Base-by-base conservation (phyloP, 2,113 vertebrate genomes). In the Petaurus breviceps region DNA sequence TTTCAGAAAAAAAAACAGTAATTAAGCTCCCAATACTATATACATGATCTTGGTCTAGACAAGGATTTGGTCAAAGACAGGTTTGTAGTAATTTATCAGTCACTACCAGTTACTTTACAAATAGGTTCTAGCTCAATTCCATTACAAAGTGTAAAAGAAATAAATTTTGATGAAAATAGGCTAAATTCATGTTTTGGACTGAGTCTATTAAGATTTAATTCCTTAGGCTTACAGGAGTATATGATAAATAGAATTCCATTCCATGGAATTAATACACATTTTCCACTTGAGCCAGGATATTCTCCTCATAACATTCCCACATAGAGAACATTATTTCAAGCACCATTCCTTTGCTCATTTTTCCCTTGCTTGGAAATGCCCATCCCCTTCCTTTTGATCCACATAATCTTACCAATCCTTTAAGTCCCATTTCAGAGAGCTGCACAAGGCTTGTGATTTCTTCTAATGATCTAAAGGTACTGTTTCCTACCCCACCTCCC, bases 1-100 rank as follows among this genome's bases (percentile, higher is more conserved):
- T 96, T 95, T n/a, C 93, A 95, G 96, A 98, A 84, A 95, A 96
- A 98, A 84, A 95, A 98, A 96, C 93, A 96, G 94, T 93, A 96
- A 96, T 97, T 97, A 97, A 94, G 49, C 68, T 96, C 96, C 92
- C 11, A 47, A 97, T 84, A 96, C 92, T 89, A 89, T 47, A 51
- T 54, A 89, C 90, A 94, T 91, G 90, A 57, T 89, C 90, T 51
- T 90, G 25, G 94, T 91, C 91, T 89, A 94, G 77, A 52, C 16
- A 52, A 3, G 19, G 52, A 52, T 49, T 93, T 91, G 97, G 91
- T 93, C 90, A 52, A 2, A 98, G 97, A 98, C 61, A 97, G 97
- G 96, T 95, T 93, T 95, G 93, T 95, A 55, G 94, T 96, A 95
- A 92, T 95, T 96, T 93, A 96, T 96, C 95, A 94, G 96, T 55